Percentiles rank a stretch among this genome's conserved stretches.
phyloP scores from a whole-genome alignment of 1,140 invertebrate genomes.

The Magallana angulata region DNA sequence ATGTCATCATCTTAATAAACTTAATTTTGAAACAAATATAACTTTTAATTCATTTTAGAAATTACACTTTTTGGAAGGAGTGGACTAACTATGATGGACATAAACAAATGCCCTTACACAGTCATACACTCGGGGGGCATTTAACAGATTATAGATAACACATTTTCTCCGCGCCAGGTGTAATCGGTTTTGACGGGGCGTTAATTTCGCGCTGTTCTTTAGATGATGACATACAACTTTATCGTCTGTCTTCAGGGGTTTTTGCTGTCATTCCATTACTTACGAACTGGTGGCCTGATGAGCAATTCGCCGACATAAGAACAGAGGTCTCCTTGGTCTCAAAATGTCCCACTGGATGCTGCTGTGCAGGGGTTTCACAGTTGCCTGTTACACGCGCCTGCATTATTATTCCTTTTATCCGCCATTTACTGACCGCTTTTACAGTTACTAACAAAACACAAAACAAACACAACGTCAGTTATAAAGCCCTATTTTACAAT shows the following conservation, averaged over 20 bases:
- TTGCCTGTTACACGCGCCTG: constrained; percentile 5
- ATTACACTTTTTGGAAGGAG: too few species aligned
- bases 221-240: background rate
- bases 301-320: constrained; percentile 1
- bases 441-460: background rate
- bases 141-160: too few species aligned
- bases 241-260: background rate
- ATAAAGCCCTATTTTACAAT: too few species aligned
- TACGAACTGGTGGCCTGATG: background rate
- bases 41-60: too few species aligned
- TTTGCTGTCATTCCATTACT: background rate
- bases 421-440: background rate
- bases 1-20: too few species aligned
- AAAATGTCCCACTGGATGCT: constrained; percentile 30
- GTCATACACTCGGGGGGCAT: too few species aligned
- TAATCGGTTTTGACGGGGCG: background rate
- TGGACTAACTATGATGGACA: too few species aligned
- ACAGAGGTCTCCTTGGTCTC: background rate
- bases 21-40: too few species aligned
- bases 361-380: background rate
- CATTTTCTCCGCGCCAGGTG: background rate
- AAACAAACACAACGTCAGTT: too few species aligned
- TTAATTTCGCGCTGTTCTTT: background rate
- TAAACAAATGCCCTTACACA: too few species aligned
- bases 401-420: constrained; percentile 28